Conservation (phyloP, 2,797 vertebrate species). For the Sebastes goodei region DNA sequence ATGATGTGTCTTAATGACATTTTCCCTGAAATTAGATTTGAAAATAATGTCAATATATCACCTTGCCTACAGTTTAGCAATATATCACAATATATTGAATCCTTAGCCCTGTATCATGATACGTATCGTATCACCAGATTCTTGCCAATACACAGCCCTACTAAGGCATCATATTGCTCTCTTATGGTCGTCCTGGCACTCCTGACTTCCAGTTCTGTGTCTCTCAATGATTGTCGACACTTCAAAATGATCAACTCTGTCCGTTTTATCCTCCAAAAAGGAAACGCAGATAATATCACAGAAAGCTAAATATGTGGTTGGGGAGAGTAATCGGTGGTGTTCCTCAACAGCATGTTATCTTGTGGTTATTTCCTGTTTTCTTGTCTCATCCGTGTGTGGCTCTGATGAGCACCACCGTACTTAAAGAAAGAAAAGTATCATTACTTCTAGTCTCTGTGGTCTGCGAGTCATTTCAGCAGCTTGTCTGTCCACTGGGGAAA, state of each 20-base stretch:
- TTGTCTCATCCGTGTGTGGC: not conserved
- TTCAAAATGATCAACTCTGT: not conserved
- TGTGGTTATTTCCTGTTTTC: conserved; percentile 24
- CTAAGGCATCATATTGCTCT: not conserved
- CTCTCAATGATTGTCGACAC: not conserved
- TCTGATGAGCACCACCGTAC: not conserved
- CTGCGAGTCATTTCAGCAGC: not conserved
- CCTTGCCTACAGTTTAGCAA: too few species aligned
- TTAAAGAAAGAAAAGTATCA: not conserved
- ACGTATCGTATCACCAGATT: too few species aligned
- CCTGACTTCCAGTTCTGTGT: not conserved
- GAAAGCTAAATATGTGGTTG: conserved; percentile 10
- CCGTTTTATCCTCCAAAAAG: not conserved
- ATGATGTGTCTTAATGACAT: too few species aligned
- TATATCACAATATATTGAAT: too few species aligned
- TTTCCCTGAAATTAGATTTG: too few species aligned
- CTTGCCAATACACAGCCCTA: not conserved
- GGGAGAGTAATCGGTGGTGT: conserved; percentile 4
- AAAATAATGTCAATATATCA: too few species aligned
- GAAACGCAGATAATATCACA: not conserved
- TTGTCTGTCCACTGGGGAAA: conserved; percentile 1
- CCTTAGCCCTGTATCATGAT: not conserved
- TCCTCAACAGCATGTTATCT: conserved; percentile 9
- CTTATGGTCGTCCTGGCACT: not conserved
- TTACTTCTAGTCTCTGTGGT: conserved; percentile 24